Evolutionary conservation across 2,888 invertebrate species (phyloP).

Genomic region (Phlogophora meticulosa): DNA sequence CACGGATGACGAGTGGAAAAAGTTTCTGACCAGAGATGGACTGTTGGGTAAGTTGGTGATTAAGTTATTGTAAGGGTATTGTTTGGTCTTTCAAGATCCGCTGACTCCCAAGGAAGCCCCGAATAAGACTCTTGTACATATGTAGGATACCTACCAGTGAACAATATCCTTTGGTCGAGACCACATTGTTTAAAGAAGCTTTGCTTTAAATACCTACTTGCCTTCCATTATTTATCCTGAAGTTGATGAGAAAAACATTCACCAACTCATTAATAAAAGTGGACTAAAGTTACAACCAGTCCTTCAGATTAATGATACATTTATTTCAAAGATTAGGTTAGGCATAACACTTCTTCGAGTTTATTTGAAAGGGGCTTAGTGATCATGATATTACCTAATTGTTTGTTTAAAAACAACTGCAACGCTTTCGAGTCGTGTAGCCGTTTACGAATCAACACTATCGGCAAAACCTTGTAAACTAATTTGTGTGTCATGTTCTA

Average conservation of each 20-base stretch:
- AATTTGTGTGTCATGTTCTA: not conserved
- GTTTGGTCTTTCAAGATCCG: not conserved
- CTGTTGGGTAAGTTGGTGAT: constrained; percentile 91
- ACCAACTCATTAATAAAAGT: not conserved
- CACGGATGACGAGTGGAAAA: constrained; percentile 96
- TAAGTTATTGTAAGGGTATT: no score
- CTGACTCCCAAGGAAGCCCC: not conserved
- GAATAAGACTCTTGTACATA: no score
- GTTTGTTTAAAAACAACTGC: not conserved
- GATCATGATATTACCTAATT: no score
- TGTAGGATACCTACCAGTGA: no score
- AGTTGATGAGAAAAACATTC: not conserved
- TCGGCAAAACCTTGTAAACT: not conserved
- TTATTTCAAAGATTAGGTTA: no score
- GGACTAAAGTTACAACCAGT: no score
- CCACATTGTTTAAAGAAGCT: no score
- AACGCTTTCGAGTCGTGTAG: not conserved
- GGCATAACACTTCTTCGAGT: no score
- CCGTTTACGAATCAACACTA: not conserved
- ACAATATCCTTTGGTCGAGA: not conserved
- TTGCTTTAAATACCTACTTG: no score
- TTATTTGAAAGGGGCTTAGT: no score
- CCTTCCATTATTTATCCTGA: not conserved
- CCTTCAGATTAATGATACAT: no score
- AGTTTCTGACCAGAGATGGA: constrained; percentile 94